phyloP scores from a whole-genome alignment of 2,888 invertebrate genomes.

The Acrobasis consociella region DNA sequence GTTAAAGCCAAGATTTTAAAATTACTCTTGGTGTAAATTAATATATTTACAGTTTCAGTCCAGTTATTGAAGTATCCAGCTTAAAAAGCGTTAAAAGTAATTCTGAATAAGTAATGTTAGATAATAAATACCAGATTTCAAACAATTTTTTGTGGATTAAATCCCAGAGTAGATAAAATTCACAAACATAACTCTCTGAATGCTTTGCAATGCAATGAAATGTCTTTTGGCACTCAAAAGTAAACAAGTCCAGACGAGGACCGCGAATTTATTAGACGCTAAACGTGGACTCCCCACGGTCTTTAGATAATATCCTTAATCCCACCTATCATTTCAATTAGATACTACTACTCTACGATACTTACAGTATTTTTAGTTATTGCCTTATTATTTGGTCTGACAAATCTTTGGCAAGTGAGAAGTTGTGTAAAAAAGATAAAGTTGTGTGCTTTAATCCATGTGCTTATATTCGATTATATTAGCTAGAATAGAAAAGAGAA shows the following conservation, averaged over 20 bases:
- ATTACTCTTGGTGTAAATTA: not conserved
- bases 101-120: conserved; percentile 10
- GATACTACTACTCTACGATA: conserved; percentile 52
- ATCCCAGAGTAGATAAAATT: conserved; percentile 19
- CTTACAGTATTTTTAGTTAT: conserved; percentile 66
- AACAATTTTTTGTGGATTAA: conserved; percentile 14
- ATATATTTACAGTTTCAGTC: conserved; percentile 7
- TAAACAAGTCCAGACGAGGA: conserved; percentile 35
- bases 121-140: not conserved
- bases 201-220: conserved; percentile 44
- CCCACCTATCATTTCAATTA: conserved; percentile 43
- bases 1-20: not conserved
- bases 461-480: conserved; percentile 62
- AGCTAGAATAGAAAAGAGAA: conserved; percentile 68
- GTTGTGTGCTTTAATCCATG: conserved; percentile 66
- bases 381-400: conserved; percentile 73
- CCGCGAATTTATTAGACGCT: conserved; percentile 32
- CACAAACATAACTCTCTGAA: conserved; percentile 26
- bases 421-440: conserved; percentile 65
- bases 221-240: conserved; percentile 75
- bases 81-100: conserved; percentile 4
- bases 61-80: not conserved
- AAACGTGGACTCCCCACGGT: conserved; percentile 24
- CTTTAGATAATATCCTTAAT: conserved; percentile 18
- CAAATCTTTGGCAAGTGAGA: conserved; percentile 70